Evolutionary conservation across 37 sponge, comb jelly and placozoan genomes (phyloP).

Genomic region (Crambe crambe): DNA sequence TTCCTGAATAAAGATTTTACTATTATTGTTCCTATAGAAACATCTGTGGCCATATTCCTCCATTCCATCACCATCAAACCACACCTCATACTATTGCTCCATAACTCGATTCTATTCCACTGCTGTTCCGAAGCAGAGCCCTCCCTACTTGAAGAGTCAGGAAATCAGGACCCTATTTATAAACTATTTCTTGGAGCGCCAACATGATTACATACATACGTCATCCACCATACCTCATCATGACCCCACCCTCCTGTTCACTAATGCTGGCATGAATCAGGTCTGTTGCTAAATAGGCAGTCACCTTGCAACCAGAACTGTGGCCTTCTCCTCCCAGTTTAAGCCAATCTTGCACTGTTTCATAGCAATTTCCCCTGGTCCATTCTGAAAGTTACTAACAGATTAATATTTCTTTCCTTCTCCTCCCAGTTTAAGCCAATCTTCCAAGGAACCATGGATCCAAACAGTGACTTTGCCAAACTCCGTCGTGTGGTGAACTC

Average conservation of each 20-base stretch:
- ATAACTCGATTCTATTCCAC: not conserved
- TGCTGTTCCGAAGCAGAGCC: not conserved
- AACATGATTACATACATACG: slow-evolving; percentile 84
- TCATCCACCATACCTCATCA: slow-evolving; percentile 90
- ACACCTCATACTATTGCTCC: not conserved
- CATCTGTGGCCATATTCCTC: no score
- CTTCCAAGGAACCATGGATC: slow-evolving; percentile 95
- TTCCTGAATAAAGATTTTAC: no score
- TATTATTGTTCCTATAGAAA: no score
- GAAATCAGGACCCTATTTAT: slow-evolving; percentile 88
- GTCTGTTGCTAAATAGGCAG: slow-evolving; percentile 35
- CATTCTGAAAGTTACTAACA: no score
- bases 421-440: slow-evolving; percentile 88
- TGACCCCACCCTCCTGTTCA: slow-evolving; percentile 95
- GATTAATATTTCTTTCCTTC: no score
- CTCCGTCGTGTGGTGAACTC: slow-evolving; percentile 88
- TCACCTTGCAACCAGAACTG: no score
- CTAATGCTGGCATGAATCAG: slow-evolving; percentile 99
- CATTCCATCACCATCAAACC: no score
- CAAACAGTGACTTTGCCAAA: slow-evolving; percentile 91
- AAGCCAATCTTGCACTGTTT: no score
- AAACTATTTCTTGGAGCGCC: slow-evolving; percentile 76
- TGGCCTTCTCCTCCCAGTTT: no score
- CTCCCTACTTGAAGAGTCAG: slow-evolving; percentile 22
- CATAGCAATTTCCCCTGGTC: no score